These are phyloP conservation scores for Callinectes sapidus DNA, from an alignment of 2,888 invertebrate species.

Conservation along the genomic window DNA sequence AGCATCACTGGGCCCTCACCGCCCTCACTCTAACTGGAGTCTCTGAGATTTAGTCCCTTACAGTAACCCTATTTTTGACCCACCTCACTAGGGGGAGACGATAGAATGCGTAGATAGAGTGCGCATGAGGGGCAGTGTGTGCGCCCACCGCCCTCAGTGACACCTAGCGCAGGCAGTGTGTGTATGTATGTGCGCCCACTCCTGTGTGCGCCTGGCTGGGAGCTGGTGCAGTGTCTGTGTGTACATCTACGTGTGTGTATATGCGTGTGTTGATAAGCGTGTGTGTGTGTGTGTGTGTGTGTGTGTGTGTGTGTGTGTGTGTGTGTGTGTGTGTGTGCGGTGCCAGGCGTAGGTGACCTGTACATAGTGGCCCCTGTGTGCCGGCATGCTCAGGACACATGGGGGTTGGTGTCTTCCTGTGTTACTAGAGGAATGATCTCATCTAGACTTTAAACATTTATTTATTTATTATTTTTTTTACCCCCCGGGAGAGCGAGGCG, in stretches of 20 bases:
- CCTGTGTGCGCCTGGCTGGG: constrained; percentile 28
- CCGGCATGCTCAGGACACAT: constrained; percentile 59
- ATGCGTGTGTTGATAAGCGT: constrained; percentile 55
- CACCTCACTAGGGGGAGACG: constrained; percentile 93
- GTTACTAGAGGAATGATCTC: constrained; percentile 63
- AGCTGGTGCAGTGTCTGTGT: constrained; percentile 38
- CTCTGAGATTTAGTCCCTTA: constrained; percentile 44
- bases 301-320: constrained; percentile 57
- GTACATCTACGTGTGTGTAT: constrained; percentile 35
- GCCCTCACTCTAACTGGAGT: constrained; percentile 50
- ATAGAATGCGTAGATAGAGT: constrained; percentile 97
- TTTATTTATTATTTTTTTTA: constrained; percentile 43
- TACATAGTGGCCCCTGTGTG: constrained; percentile 59
- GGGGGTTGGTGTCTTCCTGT: constrained; percentile 56
- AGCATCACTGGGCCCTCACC: neutral
- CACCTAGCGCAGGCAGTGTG: constrained; percentile 5
- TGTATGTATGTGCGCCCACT: constrained; percentile 4
- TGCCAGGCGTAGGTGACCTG: constrained; percentile 64
- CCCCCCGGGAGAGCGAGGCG: constrained; percentile 27
- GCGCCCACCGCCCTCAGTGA: constrained; percentile 2
- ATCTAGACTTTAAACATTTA: constrained; percentile 43
- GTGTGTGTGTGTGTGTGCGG: constrained; percentile 57
- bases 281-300: constrained; percentile 57
- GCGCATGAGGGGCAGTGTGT: constrained; percentile 32
- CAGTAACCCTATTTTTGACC: constrained; percentile 64